Evolutionary conservation across 1,140 invertebrate genomes (phyloP).

Genomic region (Cylas formicarius): DNA sequence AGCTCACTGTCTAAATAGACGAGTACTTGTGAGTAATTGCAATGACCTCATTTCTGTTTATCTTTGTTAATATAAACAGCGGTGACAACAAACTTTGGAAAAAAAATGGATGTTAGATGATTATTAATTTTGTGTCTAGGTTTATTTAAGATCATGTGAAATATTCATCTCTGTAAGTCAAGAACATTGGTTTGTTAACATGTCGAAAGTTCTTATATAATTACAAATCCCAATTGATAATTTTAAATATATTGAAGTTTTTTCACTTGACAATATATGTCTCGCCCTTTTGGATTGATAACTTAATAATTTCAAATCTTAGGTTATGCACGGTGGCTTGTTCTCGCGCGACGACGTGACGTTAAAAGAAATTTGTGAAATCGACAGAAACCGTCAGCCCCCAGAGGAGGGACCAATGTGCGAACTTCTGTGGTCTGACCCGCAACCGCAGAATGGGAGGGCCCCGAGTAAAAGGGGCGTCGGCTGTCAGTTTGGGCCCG

Average conservation of each 20-base stretch:
- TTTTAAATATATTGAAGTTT: too few relatives aligned
- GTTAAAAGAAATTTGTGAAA: constrained; percentile 80
- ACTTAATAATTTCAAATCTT: constrained; percentile 9
- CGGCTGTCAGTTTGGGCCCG: constrained; percentile 97
- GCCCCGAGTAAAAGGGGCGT: constrained; percentile 94
- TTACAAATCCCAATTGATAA: too few relatives aligned
- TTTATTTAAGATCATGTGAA: too few relatives aligned
- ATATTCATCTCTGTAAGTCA: not conserved
- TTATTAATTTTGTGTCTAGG: too few relatives aligned
- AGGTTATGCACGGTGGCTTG: constrained; percentile 91
- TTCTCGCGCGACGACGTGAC: constrained; percentile 87
- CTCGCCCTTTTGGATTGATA: not conserved
- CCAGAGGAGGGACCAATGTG: constrained; percentile 96
- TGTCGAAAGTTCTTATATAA: too few relatives aligned
- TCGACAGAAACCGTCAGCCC: constrained; percentile 91
- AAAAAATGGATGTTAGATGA: too few relatives aligned
- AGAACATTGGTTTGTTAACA: not conserved
- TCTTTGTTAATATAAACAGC: constrained; percentile 1
- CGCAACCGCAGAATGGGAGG: constrained; percentile 78
- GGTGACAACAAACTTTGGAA: too few relatives aligned
- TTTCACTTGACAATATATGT: not conserved
- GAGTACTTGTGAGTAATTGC: constrained; percentile 66
- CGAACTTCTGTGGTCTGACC: constrained; percentile 97
- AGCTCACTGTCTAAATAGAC: constrained; percentile 89
- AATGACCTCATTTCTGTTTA: not conserved